Evolutionary conservation across 2,113 vertebrate species (phyloP).

Genomic region (human): DNA sequence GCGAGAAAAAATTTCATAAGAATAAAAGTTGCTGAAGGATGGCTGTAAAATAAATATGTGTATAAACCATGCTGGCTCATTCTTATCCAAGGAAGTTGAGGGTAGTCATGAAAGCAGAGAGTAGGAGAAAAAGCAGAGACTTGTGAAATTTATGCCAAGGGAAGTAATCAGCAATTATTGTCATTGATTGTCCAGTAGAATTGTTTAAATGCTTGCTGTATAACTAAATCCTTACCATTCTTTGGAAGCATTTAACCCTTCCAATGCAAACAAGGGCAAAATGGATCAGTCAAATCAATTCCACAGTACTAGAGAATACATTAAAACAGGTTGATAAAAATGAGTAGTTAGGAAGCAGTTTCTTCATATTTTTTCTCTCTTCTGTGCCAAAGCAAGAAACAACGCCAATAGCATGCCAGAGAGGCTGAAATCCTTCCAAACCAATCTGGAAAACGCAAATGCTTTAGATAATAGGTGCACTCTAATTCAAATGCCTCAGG

Average conservation of each 20-base stretch:
- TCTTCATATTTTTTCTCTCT: not conserved
- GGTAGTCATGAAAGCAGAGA: too few species aligned
- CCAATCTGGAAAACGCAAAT: not conserved
- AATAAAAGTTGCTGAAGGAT: rapidly evolving
- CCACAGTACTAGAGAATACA: not conserved
- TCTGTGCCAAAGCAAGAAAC: not conserved
- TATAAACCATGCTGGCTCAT: rapidly evolving
- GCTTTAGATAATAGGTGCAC: not conserved
- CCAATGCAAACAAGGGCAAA: not conserved
- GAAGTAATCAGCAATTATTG: not conserved
- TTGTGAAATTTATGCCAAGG: rapidly evolving
- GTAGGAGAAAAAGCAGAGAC: too few species aligned
- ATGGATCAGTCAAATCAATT: not conserved
- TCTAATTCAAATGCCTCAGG: not conserved
- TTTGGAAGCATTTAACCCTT: not conserved
- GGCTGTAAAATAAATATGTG: rapidly evolving
- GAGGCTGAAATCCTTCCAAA: not conserved
- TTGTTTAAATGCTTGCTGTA: not conserved
- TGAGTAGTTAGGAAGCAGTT: not conserved
- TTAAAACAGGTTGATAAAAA: not conserved
- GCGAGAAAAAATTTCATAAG: not conserved
- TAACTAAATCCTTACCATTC: not conserved
- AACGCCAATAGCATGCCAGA: not conserved
- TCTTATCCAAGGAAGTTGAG: not conserved
- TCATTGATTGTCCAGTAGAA: not conserved